These are phyloP conservation scores for Porites rus DNA, from an alignment of 92 coral and sea anemone genomes.

Conservation along the genomic window DNA sequence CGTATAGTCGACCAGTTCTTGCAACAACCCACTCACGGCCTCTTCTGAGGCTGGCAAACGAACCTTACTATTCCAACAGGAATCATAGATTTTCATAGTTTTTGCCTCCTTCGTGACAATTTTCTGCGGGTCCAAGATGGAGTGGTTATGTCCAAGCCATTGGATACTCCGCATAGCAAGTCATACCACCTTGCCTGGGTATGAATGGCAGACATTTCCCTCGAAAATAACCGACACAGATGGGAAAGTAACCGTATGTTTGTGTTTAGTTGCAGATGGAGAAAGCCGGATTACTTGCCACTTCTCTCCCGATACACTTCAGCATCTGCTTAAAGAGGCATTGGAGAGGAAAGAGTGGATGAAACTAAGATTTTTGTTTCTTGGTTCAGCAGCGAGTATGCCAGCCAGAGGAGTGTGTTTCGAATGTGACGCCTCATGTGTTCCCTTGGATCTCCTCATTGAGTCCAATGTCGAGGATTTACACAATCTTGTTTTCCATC, in stretches of 20 bases:
- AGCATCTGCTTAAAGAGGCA: conserved; percentile 56
- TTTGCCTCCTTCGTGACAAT: no score
- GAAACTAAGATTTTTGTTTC: conserved; percentile 65
- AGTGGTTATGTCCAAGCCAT: no score
- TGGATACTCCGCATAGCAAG: no score
- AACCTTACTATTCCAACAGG: no score
- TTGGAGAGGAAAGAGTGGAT: conserved; percentile 69
- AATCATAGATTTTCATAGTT: no score
- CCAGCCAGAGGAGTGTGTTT: conserved; percentile 77
- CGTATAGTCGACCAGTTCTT: no score
- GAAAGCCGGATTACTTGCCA: conserved; percentile 58
- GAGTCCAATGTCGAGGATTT: conserved; percentile 47
- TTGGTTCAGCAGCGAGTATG: conserved; percentile 68
- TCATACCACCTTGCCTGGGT: no score
- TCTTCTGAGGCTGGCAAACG: no score
- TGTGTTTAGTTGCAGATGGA: conserved; percentile 60
- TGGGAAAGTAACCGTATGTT: no score
- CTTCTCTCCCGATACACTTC: conserved; percentile 59
- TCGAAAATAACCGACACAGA: neutral
- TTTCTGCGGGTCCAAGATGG: no score
- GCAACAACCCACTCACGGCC: no score
- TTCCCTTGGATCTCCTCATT: conserved; percentile 73
- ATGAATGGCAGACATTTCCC: neutral
- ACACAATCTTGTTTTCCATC: conserved; percentile 44
- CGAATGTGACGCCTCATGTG: conserved; percentile 69